Conservation (phyloP, 2,113 vertebrate species). For the Scartelaos histophorus region DNA sequence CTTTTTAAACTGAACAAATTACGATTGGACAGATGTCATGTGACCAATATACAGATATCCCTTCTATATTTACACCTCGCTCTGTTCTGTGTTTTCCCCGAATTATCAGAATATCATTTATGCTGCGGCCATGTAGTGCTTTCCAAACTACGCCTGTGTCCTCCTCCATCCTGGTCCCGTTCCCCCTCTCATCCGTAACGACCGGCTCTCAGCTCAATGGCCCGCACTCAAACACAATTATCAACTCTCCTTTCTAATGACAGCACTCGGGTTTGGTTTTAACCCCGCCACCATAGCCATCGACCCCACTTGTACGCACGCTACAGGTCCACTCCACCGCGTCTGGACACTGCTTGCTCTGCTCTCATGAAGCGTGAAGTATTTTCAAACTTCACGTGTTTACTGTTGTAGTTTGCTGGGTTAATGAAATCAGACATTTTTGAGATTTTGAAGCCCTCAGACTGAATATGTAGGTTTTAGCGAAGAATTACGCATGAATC, state of each 20-base stretch:
- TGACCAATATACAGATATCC: too few species aligned
- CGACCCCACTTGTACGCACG: constrained; percentile 44
- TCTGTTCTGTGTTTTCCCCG: background rate
- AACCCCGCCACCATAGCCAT: constrained; percentile 42
- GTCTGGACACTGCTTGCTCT: constrained; percentile 10
- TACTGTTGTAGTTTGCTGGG: constrained; percentile 12
- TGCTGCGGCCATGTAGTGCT: constrained; percentile 33
- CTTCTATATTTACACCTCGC: background rate
- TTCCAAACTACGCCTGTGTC: constrained; percentile 38
- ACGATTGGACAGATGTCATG: too few species aligned
- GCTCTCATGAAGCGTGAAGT: background rate
- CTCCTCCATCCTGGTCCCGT: constrained; percentile 42
- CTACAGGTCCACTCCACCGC: constrained; percentile 27
- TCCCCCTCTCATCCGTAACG: constrained; percentile 51
- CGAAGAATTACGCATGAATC: background rate
- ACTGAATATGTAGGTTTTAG: background rate
- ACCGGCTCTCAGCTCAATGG: constrained; percentile 52
- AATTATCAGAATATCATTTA: constrained; percentile 14
- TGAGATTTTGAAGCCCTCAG: background rate
- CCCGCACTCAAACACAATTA: constrained; percentile 59
- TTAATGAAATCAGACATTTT: constrained; percentile 13
- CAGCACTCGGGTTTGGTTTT: constrained; percentile 50
- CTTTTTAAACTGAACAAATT: too few species aligned
- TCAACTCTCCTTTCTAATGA: constrained; percentile 62
- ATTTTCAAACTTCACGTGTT: constrained; percentile 8